A percentile compares a stretch with the other conserved stretches of the same genome.
phyloP scores from a whole-genome alignment of 2,888 invertebrate species.

The Lordiphosa andalusiaca region DNA sequence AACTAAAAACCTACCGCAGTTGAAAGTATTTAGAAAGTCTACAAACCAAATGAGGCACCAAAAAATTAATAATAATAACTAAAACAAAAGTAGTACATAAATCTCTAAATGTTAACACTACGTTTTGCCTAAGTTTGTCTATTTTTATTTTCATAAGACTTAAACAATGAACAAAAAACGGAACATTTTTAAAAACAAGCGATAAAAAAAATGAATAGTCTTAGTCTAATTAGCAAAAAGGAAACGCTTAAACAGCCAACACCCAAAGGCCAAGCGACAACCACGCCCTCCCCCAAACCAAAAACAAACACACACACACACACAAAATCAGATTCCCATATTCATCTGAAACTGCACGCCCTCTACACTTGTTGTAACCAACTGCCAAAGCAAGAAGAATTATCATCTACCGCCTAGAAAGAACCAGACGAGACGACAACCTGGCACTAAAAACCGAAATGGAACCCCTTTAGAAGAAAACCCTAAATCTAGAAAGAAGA shows the following conservation, averaged over 20 bases:
- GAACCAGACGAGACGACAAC: neutral
- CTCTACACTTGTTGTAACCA: slow-evolving; percentile 56
- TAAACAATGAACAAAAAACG: slow-evolving; percentile 23
- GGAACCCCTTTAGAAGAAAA: slow-evolving; percentile 16
- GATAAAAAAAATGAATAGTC: slow-evolving; percentile 31
- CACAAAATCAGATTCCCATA: slow-evolving; percentile 13
- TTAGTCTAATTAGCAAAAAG: slow-evolving; percentile 47
- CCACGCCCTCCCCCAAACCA: slow-evolving; percentile 16
- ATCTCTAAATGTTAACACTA: slow-evolving; percentile 55
- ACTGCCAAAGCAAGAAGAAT: slow-evolving; percentile 51
- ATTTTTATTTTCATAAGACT: slow-evolving; percentile 58
- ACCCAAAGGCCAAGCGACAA: slow-evolving; percentile 27
- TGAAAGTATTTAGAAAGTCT: slow-evolving; percentile 40
- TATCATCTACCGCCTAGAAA: slow-evolving; percentile 6
- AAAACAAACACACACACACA: too few species aligned
- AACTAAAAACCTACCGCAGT: slow-evolving; percentile 61
- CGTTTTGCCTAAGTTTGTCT: slow-evolving; percentile 48
- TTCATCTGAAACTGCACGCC: slow-evolving; percentile 29
- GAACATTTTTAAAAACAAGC: slow-evolving; percentile 6
- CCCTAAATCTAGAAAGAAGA: slow-evolving; percentile 16
- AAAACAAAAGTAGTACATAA: slow-evolving; percentile 51
- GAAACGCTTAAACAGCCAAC: slow-evolving; percentile 44
- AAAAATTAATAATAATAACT: slow-evolving; percentile 28
- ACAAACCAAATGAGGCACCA: slow-evolving; percentile 37
- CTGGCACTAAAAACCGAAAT: slow-evolving; percentile 9